Base-by-base conservation (phyloP, 2,797 vertebrate genomes). In the Sternarchorhynchus goeldii region DNA sequence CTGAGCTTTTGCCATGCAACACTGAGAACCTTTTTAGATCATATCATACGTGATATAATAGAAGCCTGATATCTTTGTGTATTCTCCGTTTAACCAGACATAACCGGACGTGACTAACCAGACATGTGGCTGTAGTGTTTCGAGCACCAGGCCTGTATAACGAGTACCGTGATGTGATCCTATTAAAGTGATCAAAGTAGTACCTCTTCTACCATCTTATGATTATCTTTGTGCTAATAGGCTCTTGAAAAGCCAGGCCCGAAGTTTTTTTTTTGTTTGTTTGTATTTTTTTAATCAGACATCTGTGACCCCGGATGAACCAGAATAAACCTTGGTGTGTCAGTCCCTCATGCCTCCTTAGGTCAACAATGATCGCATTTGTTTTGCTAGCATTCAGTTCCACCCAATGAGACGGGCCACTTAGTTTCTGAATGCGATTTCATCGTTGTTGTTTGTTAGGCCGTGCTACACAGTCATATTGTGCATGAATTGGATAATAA, bases 341-440 rank as follows among this genome's bases (percentile, higher is more conserved):
- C 50, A 57, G 55, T 69, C 45, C 32, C 59, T 70, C 32, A 62
- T 12, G 20, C 45, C 72, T 75, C 21, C 6, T 75, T 75, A 70
- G 53, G 25, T 63, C 72, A 80, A 64, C 78, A 75, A 63, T 69
- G 73, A 69, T 59, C 78, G 74, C 62, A 62, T 75, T 79, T 79
- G 63, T 79, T 79, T 74, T 20, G 39, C 63, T 41, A 20, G 39
- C 63, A 69, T 79, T 73, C 39, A 41, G 55, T 31, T 50, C 6
- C n/a, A 36, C 31, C 53, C 41, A 31, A 31, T 62, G 60, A 60
- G 55, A 70, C 36, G 58, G 6, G 29, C 76, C 34, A 16, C 12
- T 71, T 71, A 20, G 50, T 39, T 29, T 39, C 41, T 39, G 56
- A 69, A 31, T 69, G 78, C 31, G 66, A 57, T 74, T 75, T 74